Evolutionary conservation across 2,888 invertebrate species (phyloP).

Genomic region (Thymelicus sylvestris): DNA sequence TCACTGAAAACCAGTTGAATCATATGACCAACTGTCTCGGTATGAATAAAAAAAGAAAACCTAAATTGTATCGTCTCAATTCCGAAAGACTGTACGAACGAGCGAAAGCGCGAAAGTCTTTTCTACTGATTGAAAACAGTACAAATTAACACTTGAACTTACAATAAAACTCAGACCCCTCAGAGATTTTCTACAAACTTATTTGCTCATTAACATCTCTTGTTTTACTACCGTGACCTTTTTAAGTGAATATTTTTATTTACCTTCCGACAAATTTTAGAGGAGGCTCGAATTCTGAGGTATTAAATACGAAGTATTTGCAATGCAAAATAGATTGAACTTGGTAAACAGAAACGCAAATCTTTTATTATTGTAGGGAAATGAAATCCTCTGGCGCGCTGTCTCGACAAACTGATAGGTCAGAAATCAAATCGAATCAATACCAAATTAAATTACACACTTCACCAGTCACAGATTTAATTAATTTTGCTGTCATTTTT

Average conservation of each 20-base stretch:
- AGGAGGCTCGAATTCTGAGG: neutral
- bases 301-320: slow-evolving; percentile 2
- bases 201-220: neutral
- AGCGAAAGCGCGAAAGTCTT: no score
- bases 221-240: neutral
- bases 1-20: no score
- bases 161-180: no score
- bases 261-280: neutral
- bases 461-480: neutral
- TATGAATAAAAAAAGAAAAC: no score
- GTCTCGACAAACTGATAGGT: neutral
- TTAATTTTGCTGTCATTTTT: neutral
- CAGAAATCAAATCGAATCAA: slow-evolving; percentile 4
- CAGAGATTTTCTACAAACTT: no score
- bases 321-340: slow-evolving; percentile 10
- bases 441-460: neutral
- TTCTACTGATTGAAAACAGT: no score
- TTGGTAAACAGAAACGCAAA: slow-evolving; percentile 7
- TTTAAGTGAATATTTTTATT: neutral
- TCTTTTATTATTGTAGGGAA: slow-evolving; percentile 13
- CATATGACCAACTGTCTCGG: no score
- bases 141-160: no score
- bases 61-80: no score
- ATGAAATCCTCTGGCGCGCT: neutral
- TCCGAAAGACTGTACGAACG: no score